Evolutionary conservation across 1,140 invertebrate genomes (phyloP).

Genomic region (Hycleus phaleratus): DNA sequence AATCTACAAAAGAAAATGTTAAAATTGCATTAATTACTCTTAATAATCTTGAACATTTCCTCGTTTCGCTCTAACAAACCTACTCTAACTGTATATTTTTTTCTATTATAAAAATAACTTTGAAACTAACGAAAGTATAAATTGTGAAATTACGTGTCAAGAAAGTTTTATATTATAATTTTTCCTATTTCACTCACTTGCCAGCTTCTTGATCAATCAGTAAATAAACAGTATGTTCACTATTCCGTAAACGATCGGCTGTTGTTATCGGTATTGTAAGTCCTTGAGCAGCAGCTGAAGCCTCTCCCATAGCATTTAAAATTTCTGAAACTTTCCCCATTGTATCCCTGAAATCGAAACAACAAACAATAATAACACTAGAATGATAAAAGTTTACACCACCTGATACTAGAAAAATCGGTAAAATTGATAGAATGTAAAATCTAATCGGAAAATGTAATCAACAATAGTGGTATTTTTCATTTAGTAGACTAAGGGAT

Average conservation of each 20-base stretch:
- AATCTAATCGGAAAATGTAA: not conserved
- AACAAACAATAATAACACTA: conserved; percentile 5
- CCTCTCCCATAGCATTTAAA: conserved; percentile 60
- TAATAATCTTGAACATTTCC: too few species aligned
- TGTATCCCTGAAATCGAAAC: conserved; percentile 47
- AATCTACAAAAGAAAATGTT: too few species aligned
- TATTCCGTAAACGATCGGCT: conserved; percentile 56
- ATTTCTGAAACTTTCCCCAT: conserved; percentile 56
- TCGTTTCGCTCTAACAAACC: too few species aligned
- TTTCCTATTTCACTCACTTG: conserved; percentile 22
- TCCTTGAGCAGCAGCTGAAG: conserved; percentile 67
- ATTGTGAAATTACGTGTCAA: too few species aligned
- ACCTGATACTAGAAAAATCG: not conserved
- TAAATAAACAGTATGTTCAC: conserved; percentile 60
- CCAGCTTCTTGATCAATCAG: conserved; percentile 49
- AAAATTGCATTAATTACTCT: too few species aligned
- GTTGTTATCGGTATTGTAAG: conserved; percentile 63
- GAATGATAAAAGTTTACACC: not conserved
- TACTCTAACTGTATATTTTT: too few species aligned
- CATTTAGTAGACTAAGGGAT: too few species aligned
- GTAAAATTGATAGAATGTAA: not conserved
- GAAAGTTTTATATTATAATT: too few species aligned
- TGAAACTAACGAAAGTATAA: too few species aligned
- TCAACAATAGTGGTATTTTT: not conserved
- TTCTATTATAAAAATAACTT: too few species aligned